Conservation (phyloP, 2,888 invertebrate species). For the Drosophila macrospina region DNA sequence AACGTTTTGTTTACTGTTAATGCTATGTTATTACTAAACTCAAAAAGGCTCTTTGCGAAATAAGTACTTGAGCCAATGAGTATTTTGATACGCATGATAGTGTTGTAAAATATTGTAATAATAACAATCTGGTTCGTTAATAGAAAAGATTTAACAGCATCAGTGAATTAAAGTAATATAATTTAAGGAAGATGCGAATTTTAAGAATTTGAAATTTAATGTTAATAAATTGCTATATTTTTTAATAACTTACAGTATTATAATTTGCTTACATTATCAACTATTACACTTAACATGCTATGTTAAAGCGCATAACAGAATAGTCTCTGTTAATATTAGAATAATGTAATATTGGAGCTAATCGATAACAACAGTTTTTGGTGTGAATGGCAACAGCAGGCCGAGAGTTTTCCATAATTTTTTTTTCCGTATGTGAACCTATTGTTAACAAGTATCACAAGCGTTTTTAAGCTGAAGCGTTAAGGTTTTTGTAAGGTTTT, state of each 20-base stretch:
- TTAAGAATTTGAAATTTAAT: no score
- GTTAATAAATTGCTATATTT: no score
- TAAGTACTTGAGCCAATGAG: no score
- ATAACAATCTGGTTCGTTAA: not conserved
- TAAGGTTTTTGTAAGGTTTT: not conserved
- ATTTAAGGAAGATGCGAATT: no score
- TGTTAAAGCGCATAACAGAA: not conserved
- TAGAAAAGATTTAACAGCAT: no score
- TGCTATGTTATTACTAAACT: slow-evolving; percentile 30
- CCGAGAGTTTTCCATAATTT: slow-evolving; percentile 43
- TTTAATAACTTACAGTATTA: no score
- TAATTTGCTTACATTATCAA: no score
- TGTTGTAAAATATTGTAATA: slow-evolving; percentile 6
- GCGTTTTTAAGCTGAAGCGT: not conserved
- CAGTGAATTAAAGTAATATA: no score
- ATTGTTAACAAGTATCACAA: slow-evolving; percentile 19
- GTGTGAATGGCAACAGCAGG: slow-evolving; percentile 45
- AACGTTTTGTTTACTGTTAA: slow-evolving; percentile 57
- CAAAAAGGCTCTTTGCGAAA: slow-evolving; percentile 17
- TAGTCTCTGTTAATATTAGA: no score
- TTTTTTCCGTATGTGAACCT: slow-evolving; percentile 22
- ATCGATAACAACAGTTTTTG: slow-evolving; percentile 44
- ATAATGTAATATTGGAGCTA: not conserved
- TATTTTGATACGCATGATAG: slow-evolving; percentile 14
- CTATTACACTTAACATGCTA: no score